Evolutionary conservation across 2,113 vertebrate genomes (phyloP).

Genomic region (human): DNA sequence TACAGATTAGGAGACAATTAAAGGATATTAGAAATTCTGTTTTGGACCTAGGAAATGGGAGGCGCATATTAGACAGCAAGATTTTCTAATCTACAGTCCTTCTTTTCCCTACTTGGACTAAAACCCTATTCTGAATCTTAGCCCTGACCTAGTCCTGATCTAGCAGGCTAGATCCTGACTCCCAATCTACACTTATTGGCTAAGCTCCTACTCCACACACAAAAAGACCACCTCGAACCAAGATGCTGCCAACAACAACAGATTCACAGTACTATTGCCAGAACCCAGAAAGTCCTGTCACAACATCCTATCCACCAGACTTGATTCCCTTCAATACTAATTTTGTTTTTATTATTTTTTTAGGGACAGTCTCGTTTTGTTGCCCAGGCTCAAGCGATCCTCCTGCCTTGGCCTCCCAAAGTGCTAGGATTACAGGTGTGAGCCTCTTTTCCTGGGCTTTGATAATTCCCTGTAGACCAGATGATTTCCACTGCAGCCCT

Average conservation of each 20-base stretch:
- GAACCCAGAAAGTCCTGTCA: neutral
- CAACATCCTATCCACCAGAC: neutral
- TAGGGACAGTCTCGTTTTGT: no score
- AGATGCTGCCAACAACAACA: neutral
- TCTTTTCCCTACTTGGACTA: neutral
- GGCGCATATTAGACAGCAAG: no score
- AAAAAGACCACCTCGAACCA: neutral
- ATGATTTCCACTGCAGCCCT: neutral
- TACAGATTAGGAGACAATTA: neutral
- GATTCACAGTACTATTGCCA: neutral
- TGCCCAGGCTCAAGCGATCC: no score
- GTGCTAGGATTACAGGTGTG: no score
- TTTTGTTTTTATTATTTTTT: neutral
- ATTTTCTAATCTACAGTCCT: neutral
- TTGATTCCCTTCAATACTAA: neutral
- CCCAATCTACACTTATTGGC: neutral
- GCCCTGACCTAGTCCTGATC: neutral
- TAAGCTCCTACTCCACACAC: neutral
- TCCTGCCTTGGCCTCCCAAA: no score
- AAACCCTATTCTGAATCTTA: conserved; percentile 22
- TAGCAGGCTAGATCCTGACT: conserved; percentile 5
- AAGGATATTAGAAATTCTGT: neutral
- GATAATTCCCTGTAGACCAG: neutral
- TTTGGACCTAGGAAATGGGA: neutral
- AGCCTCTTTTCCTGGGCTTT: neutral